Conservation (phyloP, 2,113 vertebrate species). For the Phyllostomus discolor region DNA sequence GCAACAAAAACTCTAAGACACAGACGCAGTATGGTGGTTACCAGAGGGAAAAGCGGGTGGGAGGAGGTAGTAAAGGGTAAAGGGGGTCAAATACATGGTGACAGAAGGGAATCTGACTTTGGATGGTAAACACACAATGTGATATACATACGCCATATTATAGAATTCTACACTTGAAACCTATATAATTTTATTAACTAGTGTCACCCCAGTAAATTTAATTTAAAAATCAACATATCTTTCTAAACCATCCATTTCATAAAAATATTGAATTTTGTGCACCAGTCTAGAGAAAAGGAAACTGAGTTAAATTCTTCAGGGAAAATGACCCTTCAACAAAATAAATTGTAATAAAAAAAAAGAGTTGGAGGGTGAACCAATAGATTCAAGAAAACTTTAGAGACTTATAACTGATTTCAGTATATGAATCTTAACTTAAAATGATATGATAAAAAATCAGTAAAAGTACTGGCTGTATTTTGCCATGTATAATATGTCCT, state of each 20-base stretch:
- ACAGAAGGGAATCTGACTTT: background rate
- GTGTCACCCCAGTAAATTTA: background rate
- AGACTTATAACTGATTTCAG: background rate
- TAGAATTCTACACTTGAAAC: background rate
- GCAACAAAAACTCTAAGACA: background rate
- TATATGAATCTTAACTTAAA: background rate
- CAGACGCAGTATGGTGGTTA: background rate
- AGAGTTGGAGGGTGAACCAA: background rate
- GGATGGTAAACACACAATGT: background rate
- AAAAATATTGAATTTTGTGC: conserved; percentile 10
- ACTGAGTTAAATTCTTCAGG: background rate
- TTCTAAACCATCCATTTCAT: background rate
- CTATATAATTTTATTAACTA: background rate
- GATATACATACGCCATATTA: background rate
- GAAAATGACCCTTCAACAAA: background rate
- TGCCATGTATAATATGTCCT: no score
- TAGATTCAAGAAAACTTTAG: background rate
- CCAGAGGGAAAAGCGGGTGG: background rate
- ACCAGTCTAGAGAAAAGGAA: background rate
- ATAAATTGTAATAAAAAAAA: background rate
- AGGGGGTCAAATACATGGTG: background rate
- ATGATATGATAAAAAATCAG: background rate
- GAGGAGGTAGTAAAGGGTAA: background rate
- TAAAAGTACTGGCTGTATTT: background rate
- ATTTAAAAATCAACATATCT: background rate